Conservation (phyloP, 64 coral and sea anemone genomes). For the Actinia tenebrosa region DNA sequence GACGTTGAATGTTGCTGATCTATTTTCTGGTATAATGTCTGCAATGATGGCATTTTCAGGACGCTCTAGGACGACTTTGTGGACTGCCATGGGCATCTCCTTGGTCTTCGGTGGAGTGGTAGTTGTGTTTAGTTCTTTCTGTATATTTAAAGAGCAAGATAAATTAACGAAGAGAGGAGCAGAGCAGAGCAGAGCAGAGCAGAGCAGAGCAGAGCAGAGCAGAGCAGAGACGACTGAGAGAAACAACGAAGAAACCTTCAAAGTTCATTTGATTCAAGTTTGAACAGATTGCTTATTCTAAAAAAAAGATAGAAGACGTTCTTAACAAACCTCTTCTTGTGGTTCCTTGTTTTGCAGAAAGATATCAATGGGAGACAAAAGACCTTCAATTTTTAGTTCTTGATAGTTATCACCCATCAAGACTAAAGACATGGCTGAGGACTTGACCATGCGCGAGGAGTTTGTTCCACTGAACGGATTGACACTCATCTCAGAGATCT, state of each 20-base stretch:
- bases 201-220: too few relatives aligned
- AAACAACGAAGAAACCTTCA: too few relatives aligned
- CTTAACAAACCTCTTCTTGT: neutral
- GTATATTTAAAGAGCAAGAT: neutral
- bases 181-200: too few relatives aligned
- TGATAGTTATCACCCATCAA: conserved; percentile 33
- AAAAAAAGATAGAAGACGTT: neutral
- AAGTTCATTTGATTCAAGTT: too few relatives aligned
- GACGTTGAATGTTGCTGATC: conserved; percentile 8
- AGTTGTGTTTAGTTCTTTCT: conserved; percentile 26
- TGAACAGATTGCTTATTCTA: too few relatives aligned
- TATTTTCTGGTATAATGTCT: conserved; percentile 43
- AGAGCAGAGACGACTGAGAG: too few relatives aligned
- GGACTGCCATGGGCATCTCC: conserved; percentile 27
- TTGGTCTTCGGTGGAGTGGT: conserved; percentile 20
- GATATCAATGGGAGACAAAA: conserved; percentile 49
- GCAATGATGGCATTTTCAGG: conserved; percentile 34
- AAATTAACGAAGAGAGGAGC: neutral
- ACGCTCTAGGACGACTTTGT: conserved; percentile 36
- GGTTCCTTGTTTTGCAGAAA: conserved; percentile 27
- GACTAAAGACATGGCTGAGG: conserved; percentile 52
- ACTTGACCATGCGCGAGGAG: conserved; percentile 45
- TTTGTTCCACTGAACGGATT: conserved; percentile 65
- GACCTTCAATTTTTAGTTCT: conserved; percentile 33
- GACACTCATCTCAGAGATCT: conserved; percentile 30